Conservation (phyloP, 2,113 vertebrate genomes). For the Struthio camelus region DNA sequence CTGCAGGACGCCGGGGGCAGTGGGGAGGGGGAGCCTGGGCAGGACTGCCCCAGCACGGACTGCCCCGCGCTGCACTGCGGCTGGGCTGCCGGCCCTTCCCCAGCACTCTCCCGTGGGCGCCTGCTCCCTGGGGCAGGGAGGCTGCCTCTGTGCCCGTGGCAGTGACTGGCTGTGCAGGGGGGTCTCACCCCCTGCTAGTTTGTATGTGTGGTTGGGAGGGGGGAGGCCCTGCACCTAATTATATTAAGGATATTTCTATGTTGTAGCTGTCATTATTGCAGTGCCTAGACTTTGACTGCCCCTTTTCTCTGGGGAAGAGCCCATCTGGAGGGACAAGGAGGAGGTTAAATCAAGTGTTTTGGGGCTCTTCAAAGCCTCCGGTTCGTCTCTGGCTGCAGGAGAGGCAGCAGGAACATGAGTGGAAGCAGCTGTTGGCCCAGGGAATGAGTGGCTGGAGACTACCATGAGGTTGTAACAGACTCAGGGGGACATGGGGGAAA, state of each 20-base stretch:
- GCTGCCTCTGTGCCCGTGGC: background rate
- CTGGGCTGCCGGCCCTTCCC: background rate
- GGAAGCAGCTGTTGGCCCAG: too few species aligned
- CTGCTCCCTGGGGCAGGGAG: rapidly evolving
- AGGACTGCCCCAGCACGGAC: background rate
- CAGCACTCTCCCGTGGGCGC: background rate
- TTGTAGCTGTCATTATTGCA: background rate
- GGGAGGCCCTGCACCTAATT: slow-evolving; percentile 71
- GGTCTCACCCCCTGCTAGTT: background rate
- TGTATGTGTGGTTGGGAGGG: slow-evolving; percentile 58
- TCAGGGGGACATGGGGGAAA: too few species aligned
- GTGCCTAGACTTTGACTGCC: background rate
- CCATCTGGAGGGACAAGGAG: rapidly evolving
- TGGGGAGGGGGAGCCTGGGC: background rate
- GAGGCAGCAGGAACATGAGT: background rate
- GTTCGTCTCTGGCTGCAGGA: rapidly evolving
- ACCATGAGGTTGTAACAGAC: too few species aligned
- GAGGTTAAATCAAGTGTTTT: background rate
- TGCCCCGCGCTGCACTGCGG: background rate
- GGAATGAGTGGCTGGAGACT: too few species aligned
- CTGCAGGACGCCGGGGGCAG: background rate
- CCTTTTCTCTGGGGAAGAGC: background rate
- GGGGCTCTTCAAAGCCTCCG: background rate
- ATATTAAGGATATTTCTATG: slow-evolving; percentile 73
- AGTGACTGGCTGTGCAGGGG: background rate